Evolutionary conservation across 2,113 vertebrate species (phyloP).

Genomic region (Tychaedon coryphoeus): DNA sequence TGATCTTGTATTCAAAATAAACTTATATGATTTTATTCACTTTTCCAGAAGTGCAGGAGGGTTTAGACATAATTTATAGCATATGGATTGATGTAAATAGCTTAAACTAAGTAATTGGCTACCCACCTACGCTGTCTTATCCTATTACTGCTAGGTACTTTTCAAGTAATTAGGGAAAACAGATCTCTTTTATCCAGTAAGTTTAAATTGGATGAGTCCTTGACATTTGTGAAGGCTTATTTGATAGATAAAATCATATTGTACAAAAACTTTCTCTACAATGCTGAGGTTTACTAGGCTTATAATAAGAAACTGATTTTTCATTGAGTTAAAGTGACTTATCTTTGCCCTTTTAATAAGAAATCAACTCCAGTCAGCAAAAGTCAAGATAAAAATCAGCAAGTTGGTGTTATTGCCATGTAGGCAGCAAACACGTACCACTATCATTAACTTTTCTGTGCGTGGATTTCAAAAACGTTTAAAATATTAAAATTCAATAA

Average conservation of each 20-base stretch:
- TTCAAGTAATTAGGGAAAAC: constrained; percentile 43
- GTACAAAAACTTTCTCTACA: constrained; percentile 1
- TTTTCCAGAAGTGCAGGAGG: constrained; percentile 55
- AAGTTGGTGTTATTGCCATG: background rate
- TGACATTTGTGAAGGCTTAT: constrained; percentile 25
- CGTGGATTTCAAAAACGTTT: constrained; percentile 35
- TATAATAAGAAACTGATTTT: constrained; percentile 49
- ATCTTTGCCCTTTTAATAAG: constrained; percentile 56
- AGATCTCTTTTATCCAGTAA: constrained; percentile 3
- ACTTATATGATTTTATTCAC: constrained; percentile 67
- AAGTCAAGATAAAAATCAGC: constrained; percentile 49
- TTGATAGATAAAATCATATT: constrained; percentile 50
- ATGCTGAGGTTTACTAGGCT: background rate
- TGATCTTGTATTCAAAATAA: constrained; percentile 73
- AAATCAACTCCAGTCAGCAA: constrained; percentile 44
- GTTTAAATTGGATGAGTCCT: constrained; percentile 42
- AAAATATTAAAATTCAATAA: constrained; percentile 15
- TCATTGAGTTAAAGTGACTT: constrained; percentile 46
- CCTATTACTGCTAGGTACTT: constrained; percentile 29
- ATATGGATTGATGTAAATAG: constrained; percentile 55
- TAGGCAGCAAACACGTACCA: background rate
- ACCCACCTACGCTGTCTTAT: constrained; percentile 48
- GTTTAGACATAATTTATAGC: constrained; percentile 61
- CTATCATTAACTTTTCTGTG: background rate
- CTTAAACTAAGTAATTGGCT: constrained; percentile 49